These are phyloP conservation scores for Leptopilina myrica DNA, from an alignment of 2,888 invertebrate species.

Conservation along the genomic window DNA sequence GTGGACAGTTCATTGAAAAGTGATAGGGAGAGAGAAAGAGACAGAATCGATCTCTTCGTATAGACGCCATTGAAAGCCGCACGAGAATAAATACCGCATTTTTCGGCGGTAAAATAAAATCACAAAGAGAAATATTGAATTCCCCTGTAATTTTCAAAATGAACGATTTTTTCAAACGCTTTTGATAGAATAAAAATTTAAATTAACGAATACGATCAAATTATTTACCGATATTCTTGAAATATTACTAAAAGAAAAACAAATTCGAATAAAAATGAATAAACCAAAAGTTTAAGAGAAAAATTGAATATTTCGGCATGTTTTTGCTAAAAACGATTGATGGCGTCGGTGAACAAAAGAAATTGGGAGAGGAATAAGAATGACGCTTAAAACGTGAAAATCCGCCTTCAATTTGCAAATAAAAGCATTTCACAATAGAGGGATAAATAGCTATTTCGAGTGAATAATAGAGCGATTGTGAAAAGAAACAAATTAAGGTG, in stretches of 20 bases:
- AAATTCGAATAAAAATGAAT: neutral
- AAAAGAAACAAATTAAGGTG: neutral
- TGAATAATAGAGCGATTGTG: neutral
- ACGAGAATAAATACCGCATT: neutral
- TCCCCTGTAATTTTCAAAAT: neutral
- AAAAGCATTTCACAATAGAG: neutral
- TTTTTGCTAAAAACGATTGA: neutral
- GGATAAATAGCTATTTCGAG: too few relatives aligned
- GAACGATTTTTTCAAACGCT: too few relatives aligned
- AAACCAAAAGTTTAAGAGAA: neutral
- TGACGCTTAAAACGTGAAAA: conserved; percentile 11
- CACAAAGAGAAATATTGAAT: too few relatives aligned
- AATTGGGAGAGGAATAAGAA: neutral
- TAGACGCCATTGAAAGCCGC: conserved; percentile 50
- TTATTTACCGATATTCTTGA: neutral
- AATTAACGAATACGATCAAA: too few relatives aligned
- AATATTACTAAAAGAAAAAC: neutral
- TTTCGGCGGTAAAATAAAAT: conserved; percentile 21
- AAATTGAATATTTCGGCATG: neutral
- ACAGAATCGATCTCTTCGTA: conserved; percentile 32
- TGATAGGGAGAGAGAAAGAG: conserved; percentile 7
- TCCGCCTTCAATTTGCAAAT: conserved; percentile 17
- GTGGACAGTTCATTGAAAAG: neutral
- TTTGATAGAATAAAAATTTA: too few relatives aligned
- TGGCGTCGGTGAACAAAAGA: conserved; percentile 11